Conservation (phyloP, 2,113 vertebrate species). For the Brevimyrus niger region DNA sequence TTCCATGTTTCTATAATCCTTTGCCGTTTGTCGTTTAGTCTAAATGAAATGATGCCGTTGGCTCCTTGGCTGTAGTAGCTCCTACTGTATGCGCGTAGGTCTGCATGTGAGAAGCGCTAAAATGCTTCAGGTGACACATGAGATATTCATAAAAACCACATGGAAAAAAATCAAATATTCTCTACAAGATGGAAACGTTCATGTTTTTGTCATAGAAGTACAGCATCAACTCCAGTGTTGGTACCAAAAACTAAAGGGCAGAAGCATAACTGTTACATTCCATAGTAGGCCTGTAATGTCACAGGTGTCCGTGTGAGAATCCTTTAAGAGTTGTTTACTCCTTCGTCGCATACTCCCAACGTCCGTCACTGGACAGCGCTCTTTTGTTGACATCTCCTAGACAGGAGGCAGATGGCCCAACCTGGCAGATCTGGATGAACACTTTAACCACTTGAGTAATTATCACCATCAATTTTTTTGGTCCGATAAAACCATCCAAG, state of each 20-base stretch:
- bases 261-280: not conserved
- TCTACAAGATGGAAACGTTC: not conserved
- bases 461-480: not conserved
- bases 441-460: not conserved
- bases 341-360: not conserved
- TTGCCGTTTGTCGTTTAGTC: not conserved
- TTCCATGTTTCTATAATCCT: not conserved
- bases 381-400: not conserved
- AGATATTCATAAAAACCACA: not conserved
- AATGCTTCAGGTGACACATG: not conserved
- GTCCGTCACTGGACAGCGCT: not conserved
- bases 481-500: not conserved
- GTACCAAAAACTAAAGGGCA: not conserved
- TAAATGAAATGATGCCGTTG: not conserved
- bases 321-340: not conserved
- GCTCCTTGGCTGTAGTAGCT: not conserved
- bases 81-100: not conserved
- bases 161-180: not conserved
- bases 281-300: not conserved
- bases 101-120: not conserved
- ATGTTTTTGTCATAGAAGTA: not conserved
- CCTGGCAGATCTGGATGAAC: not conserved
- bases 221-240: not conserved
- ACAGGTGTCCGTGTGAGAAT: not conserved
- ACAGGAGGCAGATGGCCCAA: not conserved